Evolutionary conservation across 2,113 vertebrate genomes (phyloP), one percentile per base, ranked within the genome.

Genomic region (Caranx ignobilis): DNA sequence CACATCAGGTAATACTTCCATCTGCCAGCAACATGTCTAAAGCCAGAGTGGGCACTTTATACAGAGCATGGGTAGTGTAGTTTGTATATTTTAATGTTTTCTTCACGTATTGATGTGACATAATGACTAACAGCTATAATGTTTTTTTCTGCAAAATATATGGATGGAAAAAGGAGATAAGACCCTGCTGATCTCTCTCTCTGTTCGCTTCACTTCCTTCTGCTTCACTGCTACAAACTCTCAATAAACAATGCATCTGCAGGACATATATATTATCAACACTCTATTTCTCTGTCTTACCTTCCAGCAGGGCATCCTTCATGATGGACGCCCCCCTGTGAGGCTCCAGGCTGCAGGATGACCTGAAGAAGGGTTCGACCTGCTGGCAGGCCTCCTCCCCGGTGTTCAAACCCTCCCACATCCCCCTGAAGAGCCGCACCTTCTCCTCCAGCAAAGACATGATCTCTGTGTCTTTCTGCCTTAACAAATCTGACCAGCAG

Each of bases 391-490:
- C 48, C 74, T 92, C 91, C 13, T 96, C 96, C 2, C 95, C 94
- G 0, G 94, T 92, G 12, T 89, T 91, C 48, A 91, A 88, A 41
- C 94, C 94, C 50, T 97, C 97, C 31, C 95, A 94, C 96, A 99
- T 96, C 68, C 96, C 96, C 79, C 90, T 93, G 90, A 99, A 99
- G 79, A 99, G 96, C 87, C 92, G 96, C 4, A 96, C 92, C 87
- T 99, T 99, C 88, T 99, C 97, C 84, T 97, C 96, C 84, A 99
- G 90, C 57, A 99, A 87, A 3, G 92, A 89, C 63, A 97, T 90
- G 81, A 99, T 99, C 92, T 99, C 96, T 15, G 96, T 96, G 67
- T 99, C 98, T 92, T 98, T 98, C 82, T 97, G 96, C 13, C 94
- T 96, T 71, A 99, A 94, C 89, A 97, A 93, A 48, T 98, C 97